A percentile compares a stretch with the other conserved stretches of the same genome.
These are phyloP conservation scores for Fringilla coelebs DNA, from an alignment of 2,797 vertebrate genomes.

Conservation along the genomic window DNA sequence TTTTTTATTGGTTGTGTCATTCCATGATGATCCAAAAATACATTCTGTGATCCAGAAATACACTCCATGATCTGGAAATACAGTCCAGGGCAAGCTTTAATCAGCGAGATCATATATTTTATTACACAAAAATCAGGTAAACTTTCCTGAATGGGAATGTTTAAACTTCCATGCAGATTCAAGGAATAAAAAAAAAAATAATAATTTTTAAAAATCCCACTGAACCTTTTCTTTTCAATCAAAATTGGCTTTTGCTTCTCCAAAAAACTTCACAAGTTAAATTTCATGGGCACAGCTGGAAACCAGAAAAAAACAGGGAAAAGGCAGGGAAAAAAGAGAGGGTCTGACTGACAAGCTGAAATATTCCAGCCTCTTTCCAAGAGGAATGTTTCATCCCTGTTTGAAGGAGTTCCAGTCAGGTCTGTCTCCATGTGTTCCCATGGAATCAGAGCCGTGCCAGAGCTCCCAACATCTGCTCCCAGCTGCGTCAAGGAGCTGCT, in stretches of 20 bases:
- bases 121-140: not conserved
- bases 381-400: not conserved
- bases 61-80: not conserved
- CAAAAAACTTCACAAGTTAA: not conserved
- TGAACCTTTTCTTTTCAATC: fast-evolving
- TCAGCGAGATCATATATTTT: not conserved
- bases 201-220: not conserved
- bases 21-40: not conserved
- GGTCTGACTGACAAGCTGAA: not conserved
- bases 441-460: not conserved
- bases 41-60: not conserved
- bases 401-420: not conserved
- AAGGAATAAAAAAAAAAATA: not conserved
- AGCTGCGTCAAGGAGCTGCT: not conserved
- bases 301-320: not conserved
- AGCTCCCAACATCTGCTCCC: not conserved
- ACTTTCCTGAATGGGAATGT: not conserved
- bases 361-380: not conserved
- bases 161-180: not conserved
- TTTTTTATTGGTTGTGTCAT: not conserved
- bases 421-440: not conserved
- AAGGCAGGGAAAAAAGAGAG: not conserved
- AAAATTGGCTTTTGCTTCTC: not conserved
- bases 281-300: fast-evolving
- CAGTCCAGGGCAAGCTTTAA: not conserved